Base-by-base conservation (phyloP, 2,797 vertebrate species). In the Hippopotamyrus pictus region DNA sequence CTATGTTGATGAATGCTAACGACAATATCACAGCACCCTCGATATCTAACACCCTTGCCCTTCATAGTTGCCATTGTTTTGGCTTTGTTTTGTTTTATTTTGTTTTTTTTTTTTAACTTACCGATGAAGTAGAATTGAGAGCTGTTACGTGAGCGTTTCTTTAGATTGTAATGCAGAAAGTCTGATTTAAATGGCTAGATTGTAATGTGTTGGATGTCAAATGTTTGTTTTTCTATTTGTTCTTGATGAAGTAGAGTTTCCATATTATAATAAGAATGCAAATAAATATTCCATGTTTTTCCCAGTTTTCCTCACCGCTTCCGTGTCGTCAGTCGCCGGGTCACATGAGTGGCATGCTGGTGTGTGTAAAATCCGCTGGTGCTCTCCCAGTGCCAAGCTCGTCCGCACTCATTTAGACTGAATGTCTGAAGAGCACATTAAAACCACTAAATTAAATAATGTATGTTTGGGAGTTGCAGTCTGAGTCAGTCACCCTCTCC, bases 61-160 rank as follows among this genome's bases (percentile, higher is more conserved):
- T 93, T 94, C 94, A 94, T 95, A 94, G 95, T 94, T 95, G 95
- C 95, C 95, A 93, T 94, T 95, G 94, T 95, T 95, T 94, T 93
- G 92, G 94, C 92, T 93, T 94, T 95, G 95, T 95, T 95, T 95
- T 73, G 29, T 76, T 73, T 73, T 76, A 3, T 65, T 65, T 29
- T 9, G 9, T 41, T 41, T 41, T 41, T 41, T 33, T 73, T 76
- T 82, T 96, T 95, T 94, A 93, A 94, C 93, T 93, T 94, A 93
- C 94, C 94, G 92, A 92, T 94, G 22, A 54, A 59, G 48, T 87
- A 37, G 86, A 17, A 93, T 95, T 93, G 92, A 94, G 93, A 94
- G 93, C 94, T 95, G 93, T 94, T 94, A 59, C 8, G 29, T 87
- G 53, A 57, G 86, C 33, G 3, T 93, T 86, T 89, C 44, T 89